phyloP scores from a whole-genome alignment of 1,140 invertebrate genomes.

The Scaptomyza hsui region DNA sequence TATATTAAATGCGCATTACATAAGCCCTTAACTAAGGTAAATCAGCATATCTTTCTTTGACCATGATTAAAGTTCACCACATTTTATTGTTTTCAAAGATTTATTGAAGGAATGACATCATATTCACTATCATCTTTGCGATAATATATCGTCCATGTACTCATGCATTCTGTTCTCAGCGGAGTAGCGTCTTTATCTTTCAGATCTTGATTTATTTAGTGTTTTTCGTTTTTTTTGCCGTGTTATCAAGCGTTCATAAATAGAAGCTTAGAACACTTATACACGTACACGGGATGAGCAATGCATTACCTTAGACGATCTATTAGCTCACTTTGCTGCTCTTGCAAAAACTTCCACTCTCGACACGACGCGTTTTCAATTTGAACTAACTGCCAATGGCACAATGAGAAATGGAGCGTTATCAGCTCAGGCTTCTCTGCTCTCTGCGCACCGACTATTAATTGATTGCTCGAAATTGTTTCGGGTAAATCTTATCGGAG shows the following conservation, averaged over 20 bases:
- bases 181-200: constrained; percentile 36
- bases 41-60: constrained; percentile 56
- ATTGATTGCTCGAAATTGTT: constrained; percentile 76
- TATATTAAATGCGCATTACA: constrained; percentile 60
- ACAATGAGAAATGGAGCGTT: constrained; percentile 42
- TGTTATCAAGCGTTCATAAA: constrained; percentile 9
- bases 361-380: constrained; percentile 72
- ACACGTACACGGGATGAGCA: constrained; percentile 39
- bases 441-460: constrained; percentile 52
- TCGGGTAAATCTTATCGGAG: constrained; percentile 41
- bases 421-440: constrained; percentile 44
- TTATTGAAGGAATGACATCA: constrained; percentile 63
- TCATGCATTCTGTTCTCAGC: constrained; percentile 4
- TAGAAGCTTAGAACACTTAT: constrained; percentile 32
- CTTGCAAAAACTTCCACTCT: constrained; percentile 50
- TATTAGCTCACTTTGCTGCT: constrained; percentile 27
- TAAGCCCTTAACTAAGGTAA: constrained; percentile 44
- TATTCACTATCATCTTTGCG: constrained; percentile 21
- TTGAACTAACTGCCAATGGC: constrained; percentile 66
- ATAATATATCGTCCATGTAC: constrained; percentile 20
- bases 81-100: constrained; percentile 12
- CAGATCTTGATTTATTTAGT: constrained; percentile 59
- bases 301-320: constrained; percentile 36
- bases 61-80: constrained; percentile 41
- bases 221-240: background rate